Percentiles rank a stretch among this genome's conserved stretches.
These are phyloP conservation scores for Prolemur simus DNA, from an alignment of 2,113 vertebrate species.

Conservation along the genomic window DNA sequence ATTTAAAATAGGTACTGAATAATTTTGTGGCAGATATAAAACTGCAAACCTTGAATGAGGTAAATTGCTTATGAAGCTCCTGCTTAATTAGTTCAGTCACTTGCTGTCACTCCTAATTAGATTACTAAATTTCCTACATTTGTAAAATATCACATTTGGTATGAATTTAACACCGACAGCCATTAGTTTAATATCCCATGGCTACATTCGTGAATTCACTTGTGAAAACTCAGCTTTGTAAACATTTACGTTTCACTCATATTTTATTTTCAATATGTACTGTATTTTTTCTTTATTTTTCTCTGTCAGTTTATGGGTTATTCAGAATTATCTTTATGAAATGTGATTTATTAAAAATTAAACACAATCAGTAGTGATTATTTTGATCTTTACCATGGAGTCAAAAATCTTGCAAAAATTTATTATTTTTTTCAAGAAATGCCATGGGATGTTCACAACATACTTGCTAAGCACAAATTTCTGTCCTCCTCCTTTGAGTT, in stretches of 20 bases:
- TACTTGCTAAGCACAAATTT: not conserved
- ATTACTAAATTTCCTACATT: constrained; percentile 68
- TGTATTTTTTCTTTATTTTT: not conserved
- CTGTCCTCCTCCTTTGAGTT: not conserved
- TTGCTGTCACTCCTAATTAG: constrained; percentile 80
- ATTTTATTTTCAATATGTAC: constrained; percentile 33
- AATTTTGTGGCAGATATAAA: constrained; percentile 77
- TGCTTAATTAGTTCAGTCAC: constrained; percentile 80
- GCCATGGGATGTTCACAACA: not conserved
- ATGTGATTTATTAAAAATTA: not conserved
- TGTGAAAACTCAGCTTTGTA: constrained; percentile 64
- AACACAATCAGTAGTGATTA: not conserved
- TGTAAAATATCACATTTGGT: constrained; percentile 71
- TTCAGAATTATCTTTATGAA: not conserved
- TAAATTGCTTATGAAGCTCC: constrained; percentile 75
- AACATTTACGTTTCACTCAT: constrained; percentile 54
- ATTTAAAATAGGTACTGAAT: constrained; percentile 80
- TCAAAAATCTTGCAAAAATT: not conserved
- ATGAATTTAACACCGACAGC: constrained; percentile 63
- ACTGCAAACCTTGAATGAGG: constrained; percentile 76
- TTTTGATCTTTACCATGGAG: not conserved
- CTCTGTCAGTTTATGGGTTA: not conserved
- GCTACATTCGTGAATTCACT: constrained; percentile 60
- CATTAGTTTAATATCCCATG: constrained; percentile 65
- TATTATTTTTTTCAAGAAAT: not conserved